Conservation (phyloP, 1,140 invertebrate species). For the Drosophila nannoptera region DNA sequence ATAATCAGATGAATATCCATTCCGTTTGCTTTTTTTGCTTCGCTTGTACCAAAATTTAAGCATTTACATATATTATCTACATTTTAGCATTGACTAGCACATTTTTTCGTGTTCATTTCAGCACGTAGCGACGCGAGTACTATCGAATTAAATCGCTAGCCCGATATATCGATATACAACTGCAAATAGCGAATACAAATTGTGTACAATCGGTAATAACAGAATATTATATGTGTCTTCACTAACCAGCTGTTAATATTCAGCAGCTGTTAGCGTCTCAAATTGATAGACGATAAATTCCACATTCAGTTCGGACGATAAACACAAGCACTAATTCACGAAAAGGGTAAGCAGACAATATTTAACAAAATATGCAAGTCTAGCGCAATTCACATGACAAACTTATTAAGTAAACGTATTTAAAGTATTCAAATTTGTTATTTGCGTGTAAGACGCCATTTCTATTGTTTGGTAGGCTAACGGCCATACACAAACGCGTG, state of each 20-base stretch:
- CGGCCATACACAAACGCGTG: constrained; percentile 33
- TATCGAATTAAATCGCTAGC: constrained; percentile 5
- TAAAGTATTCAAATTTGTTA: no score
- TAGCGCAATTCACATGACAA: no score
- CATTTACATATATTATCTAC: constrained; percentile 45
- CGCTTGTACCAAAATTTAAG: constrained; percentile 35
- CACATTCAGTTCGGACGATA: constrained; percentile 15
- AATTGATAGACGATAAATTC: constrained; percentile 19
- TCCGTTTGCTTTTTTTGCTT: constrained; percentile 10
- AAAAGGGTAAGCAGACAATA: constrained; percentile 18
- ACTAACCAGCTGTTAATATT: constrained; percentile 26
- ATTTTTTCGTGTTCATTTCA: constrained; percentile 49
- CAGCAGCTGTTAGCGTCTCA: constrained; percentile 25
- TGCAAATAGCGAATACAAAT: not conserved
- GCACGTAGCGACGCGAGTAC: constrained; percentile 42
- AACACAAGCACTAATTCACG: constrained; percentile 15
- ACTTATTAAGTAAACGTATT: no score
- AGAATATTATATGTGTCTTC: constrained; percentile 5
- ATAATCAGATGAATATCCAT: constrained; percentile 27
- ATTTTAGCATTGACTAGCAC: constrained; percentile 53
- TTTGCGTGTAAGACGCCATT: constrained; percentile 32
- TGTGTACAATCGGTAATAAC: constrained; percentile 17
- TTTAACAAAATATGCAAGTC: not conserved
- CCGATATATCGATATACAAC: constrained; percentile 19
- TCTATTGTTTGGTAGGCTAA: constrained; percentile 4